Evolutionary conservation across 2,797 vertebrate species (phyloP), one percentile per base, ranked within the genome.

Genomic region (Dryobates pubescens): DNA sequence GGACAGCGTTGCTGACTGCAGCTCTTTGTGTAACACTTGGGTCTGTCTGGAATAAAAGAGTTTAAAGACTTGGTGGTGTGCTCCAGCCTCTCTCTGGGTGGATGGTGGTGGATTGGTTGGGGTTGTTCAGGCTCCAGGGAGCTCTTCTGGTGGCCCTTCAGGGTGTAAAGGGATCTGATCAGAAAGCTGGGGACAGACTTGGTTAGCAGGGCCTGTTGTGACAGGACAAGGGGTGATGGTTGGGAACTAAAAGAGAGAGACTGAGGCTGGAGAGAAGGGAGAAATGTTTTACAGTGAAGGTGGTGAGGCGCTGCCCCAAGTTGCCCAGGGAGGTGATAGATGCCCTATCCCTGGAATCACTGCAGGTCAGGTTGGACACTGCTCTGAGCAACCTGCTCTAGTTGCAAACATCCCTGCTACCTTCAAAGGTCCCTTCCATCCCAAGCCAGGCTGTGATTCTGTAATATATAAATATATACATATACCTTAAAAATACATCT

Each of bases 31-130:
- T 96, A 87, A 94, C 95, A 53, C 94, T 93, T 51, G 85, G 93
- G 45, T 78, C 17, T 36, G 92, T 78, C 79, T 78, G 85, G 91
- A 98, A 98, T 98, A 97, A 98, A 94, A 93, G 85, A 65, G 34
- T 77, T 96, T 75, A 38, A 96, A 93, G 72, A n/a, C 7, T 3
- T 0, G 8, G n/a, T 6, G 4, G 7, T 3, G 53, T 12, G 78
- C 22, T 20, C n/a, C n/a, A 1, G 1, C 17, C 63, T 58, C 72
- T 19, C 29, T 47, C 34, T 20, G 57, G 18, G 41, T 6, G 18
- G 26, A 19, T 13, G 29, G 49, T 51, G 49, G 34, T 15, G 27
- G 63, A 12, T 43, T 43, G 41, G 41, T 8, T 45, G 64, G 43
- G 43, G 13, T 24, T 8, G 26, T 30, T 63, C 62, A 63, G 61